A percentile compares a stretch with the other conserved stretches of the same genome.
phyloP scores from a whole-genome alignment of 2,888 invertebrate species.

The Caenorhabditis sp. region DNA sequence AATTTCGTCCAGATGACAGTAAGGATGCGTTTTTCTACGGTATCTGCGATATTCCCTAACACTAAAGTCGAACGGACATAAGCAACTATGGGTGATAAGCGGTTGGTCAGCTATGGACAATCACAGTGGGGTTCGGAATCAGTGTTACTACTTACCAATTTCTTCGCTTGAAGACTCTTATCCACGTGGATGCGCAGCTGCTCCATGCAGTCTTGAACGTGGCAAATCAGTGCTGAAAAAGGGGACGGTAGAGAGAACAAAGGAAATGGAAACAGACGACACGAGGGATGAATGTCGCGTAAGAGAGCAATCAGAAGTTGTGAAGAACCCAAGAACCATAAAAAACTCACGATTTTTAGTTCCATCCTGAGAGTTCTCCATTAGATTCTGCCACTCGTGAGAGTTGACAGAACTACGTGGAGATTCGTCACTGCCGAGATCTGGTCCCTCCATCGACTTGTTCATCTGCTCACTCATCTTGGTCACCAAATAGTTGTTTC shows the following conservation, averaged over 20 bases:
- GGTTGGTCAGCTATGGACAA: slow-evolving; percentile 18
- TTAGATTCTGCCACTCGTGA: slow-evolving; percentile 66
- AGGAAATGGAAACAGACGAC: slow-evolving; percentile 20
- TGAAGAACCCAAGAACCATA: background rate
- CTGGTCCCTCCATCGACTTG: slow-evolving; percentile 72
- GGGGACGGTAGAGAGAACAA: slow-evolving; percentile 32
- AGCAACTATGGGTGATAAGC: slow-evolving; percentile 31
- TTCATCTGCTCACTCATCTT: slow-evolving; percentile 67
- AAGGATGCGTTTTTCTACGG: too few species aligned
- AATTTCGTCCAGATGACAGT: too few species aligned
- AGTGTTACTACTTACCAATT: slow-evolving; percentile 66
- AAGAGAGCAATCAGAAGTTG: background rate
- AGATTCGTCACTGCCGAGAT: slow-evolving; percentile 75
- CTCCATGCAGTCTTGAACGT: slow-evolving; percentile 75
- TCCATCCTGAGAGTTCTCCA: slow-evolving; percentile 59
- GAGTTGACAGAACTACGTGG: slow-evolving; percentile 72
- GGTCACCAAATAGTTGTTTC: slow-evolving; percentile 69
- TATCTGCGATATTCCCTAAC: background rate
- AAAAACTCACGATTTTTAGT: slow-evolving; percentile 57
- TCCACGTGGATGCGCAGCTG: slow-evolving; percentile 72
- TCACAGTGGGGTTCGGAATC: slow-evolving; percentile 37
- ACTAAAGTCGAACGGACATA: background rate
- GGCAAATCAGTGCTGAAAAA: slow-evolving; percentile 75
- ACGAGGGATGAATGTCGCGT: slow-evolving; percentile 20
- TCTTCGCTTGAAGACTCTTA: slow-evolving; percentile 74